Conservation (phyloP, 2,888 invertebrate species). For the Steinernema carpocapsae region DNA sequence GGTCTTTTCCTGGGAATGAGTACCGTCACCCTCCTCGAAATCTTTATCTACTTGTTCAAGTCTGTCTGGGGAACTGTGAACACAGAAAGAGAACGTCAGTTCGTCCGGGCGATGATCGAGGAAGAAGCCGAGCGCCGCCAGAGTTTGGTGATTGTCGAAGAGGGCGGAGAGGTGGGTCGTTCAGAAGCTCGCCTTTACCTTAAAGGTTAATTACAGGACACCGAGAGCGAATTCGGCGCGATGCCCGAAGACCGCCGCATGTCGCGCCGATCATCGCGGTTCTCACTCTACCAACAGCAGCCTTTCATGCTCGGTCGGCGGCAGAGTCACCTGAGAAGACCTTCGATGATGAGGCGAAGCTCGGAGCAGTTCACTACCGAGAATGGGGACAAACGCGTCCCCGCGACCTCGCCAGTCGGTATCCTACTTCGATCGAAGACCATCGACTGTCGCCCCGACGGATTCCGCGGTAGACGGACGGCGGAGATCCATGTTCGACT, state of each 20-base stretch:
- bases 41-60: slow-evolving; percentile 60
- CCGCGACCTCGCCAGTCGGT: slow-evolving; percentile 16
- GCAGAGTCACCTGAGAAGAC: slow-evolving; percentile 4
- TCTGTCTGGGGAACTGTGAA: slow-evolving; percentile 56
- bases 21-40: slow-evolving; percentile 57
- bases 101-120: slow-evolving; percentile 53
- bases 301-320: neutral
- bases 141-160: slow-evolving; percentile 8
- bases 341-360: slow-evolving; percentile 13
- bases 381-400: neutral
- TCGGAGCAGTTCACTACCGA: neutral
- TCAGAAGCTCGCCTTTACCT: neutral
- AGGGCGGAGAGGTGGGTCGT: slow-evolving; percentile 16
- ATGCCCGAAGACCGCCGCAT: neutral
- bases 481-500: slow-evolving; percentile 14
- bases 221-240: neutral
- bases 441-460: neutral
- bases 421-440: neutral
- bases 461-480: neutral
- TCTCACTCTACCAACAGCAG: slow-evolving; percentile 18
- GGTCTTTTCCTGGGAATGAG: slow-evolving; percentile 62
- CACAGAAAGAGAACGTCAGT: slow-evolving; percentile 55
- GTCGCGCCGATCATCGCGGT: neutral
- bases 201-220: neutral
- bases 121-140: slow-evolving; percentile 41